Base-by-base conservation (phyloP, 2,113 vertebrate genomes). In the Neodontobutis hainanensis region DNA sequence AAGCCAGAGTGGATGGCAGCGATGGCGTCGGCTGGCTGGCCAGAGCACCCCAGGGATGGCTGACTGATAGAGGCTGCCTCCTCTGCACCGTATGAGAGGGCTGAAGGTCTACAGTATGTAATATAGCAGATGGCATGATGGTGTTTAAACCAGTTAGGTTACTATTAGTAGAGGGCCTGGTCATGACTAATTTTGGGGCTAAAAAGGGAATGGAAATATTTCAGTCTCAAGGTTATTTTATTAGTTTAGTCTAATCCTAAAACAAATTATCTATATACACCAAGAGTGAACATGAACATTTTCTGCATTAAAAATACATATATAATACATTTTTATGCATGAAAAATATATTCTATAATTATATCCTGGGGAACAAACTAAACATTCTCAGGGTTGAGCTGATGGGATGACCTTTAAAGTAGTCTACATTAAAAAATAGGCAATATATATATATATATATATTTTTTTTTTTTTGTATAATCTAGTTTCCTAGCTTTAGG, bases 31-130 rank as follows among this genome's bases (percentile, higher is more conserved):
- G 61, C 71, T 70, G 73, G 75, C 73, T 77, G 75, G 77, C 76
- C 66, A 62, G 58, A 75, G 73, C 62, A 78, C 85, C 70, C 77
- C 5, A 58, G 85, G 82, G 87, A 88, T 38, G 55, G 32, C 71
- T 83, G 85, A 84, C 82, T 81, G 77, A 85, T 85, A 78, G 73
- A 80, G 65, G 62, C 70, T 81, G 68, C 77, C 70, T 83, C 61
- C 69, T 60, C 64, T 34, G 46, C 51, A 44, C 52, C 50, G 35
- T 58, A 47, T 70, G 50, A 46, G 50, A 43, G 49, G 61, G 53
- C 60, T 36, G 9, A 47, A 1, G 44, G 5, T 9, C 5, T 5
- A 6, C 47, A 65, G 27, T 62, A 16, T 73, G 58, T 70, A 6
- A 4, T 40, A 34, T 35, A 58, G 58, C 82, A 86, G 85, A 85